Conservation (phyloP, 2,113 vertebrate species). For the Fregata magnificens region DNA sequence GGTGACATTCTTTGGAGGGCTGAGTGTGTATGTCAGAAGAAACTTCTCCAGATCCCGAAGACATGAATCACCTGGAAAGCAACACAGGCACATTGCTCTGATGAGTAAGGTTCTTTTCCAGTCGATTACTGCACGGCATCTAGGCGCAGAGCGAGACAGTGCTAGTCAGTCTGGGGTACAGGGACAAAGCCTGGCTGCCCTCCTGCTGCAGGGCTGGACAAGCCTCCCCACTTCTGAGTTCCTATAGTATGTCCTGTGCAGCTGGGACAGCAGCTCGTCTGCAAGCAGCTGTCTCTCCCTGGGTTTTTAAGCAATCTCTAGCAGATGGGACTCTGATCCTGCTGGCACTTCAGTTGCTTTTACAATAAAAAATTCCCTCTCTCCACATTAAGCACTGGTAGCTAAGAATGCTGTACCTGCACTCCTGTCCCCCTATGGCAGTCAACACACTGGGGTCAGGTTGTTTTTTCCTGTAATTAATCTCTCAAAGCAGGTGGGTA, state of each 20-base stretch:
- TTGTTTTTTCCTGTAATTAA: not conserved
- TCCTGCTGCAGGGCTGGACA: not conserved
- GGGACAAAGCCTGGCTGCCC: not conserved
- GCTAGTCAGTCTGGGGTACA: accelerated
- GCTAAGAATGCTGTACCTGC: not conserved
- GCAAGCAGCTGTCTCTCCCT: not conserved
- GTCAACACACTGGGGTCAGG: not conserved
- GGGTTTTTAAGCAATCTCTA: not conserved
- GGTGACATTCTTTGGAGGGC: not conserved
- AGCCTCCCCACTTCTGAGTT: not conserved
- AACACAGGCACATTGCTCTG: not conserved
- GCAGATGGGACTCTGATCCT: not conserved
- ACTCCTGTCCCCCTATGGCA: not conserved
- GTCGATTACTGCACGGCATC: accelerated
- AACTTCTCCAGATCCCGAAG: not conserved
- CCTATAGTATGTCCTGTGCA: accelerated
- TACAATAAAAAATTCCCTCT: not conserved
- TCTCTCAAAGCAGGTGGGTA: not conserved
- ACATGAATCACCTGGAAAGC: not conserved
- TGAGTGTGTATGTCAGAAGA: not conserved
- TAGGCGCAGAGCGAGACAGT: accelerated
- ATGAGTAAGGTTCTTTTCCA: not conserved
- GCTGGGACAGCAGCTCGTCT: not conserved
- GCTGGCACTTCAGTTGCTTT: not conserved
- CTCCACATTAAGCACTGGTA: not conserved